A percentile compares a stretch with the other conserved stretches of the same genome.
phyloP scores from a whole-genome alignment of 2,888 invertebrate genomes.

The Microctonus brassicae region DNA sequence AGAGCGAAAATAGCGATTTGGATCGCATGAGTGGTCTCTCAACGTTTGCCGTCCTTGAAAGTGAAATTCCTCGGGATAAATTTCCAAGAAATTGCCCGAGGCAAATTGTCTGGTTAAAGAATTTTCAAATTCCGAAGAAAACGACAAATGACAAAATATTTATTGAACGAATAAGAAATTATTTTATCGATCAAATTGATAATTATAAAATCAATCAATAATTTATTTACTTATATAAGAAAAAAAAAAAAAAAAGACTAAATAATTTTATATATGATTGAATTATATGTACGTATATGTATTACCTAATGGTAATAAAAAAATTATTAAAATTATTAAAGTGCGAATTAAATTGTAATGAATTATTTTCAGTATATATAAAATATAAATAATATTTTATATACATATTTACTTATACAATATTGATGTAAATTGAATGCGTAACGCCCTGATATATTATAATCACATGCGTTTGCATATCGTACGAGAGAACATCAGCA shows the following conservation, averaged over 20 bases:
- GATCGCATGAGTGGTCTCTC: conserved; percentile 36
- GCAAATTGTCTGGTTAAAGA: conserved; percentile 8
- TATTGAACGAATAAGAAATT: not conserved
- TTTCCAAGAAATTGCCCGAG: conserved; percentile 40
- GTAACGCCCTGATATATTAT: conserved; percentile 11
- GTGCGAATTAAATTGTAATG: too few relatives aligned
- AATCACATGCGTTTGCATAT: conserved; percentile 34
- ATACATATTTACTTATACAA: too few relatives aligned
- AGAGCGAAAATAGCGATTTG: conserved; percentile 24
- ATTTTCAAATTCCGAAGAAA: conserved; percentile 20
- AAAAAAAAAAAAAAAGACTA: too few relatives aligned
- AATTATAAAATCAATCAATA: too few relatives aligned
- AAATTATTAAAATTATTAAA: too few relatives aligned
- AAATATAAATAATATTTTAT: too few relatives aligned
- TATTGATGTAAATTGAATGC: not conserved
- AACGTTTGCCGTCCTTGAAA: conserved; percentile 40
- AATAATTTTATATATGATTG: too few relatives aligned
- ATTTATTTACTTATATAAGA: too few relatives aligned
- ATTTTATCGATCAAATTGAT: too few relatives aligned
- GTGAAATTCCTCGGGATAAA: conserved; percentile 45
- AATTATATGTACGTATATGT: too few relatives aligned
- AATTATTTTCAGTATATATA: too few relatives aligned
- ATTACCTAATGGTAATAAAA: too few relatives aligned
- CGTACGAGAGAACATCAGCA: conserved; percentile 21
- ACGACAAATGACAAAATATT: not conserved